Evolutionary conservation across 2,888 invertebrate genomes (phyloP), one percentile per base, ranked within the genome.

Genomic region (Noctuana brunneofusca): DNA sequence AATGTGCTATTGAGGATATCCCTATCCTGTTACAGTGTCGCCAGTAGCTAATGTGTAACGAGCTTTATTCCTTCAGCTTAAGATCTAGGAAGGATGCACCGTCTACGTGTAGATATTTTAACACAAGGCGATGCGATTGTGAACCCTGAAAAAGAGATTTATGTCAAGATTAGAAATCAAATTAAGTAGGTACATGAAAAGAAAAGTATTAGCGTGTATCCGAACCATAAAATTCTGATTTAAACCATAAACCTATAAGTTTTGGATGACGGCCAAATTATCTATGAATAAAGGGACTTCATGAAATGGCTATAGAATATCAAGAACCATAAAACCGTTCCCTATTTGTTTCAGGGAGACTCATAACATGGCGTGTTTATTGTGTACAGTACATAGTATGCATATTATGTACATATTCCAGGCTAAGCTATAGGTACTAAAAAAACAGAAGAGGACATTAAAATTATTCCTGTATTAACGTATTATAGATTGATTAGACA

Each of bases 311-410:
- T 35, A 12, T 18, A 14, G 35, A 57, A 32, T 35, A 49, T 46
- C 35, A 32, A 46, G 22, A 16, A 14, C 22, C 14, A 48, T 48
- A 12, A 46, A 46, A 35, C 22, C n/a, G n/a, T 22, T 20, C 48
- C 32, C 35, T n/a, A 20, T 30, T 20, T 48, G 43, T 32, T 54
- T 35, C 48, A 12, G 18, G 12, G 20, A 22, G 22, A 48, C 18
- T 43, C 27, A 27, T 27, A 18, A 48, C 46, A 46, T 20, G 35
- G 48, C 48, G 22, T 57, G 43, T 27, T 12, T 56, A 30, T 43
- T 9, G 12, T n/a, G 4, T 1, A 16, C 16, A 16, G n/a, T n/a
- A 48, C 46, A 46, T 20, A 35, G 48, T 35, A 14, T 57, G 43
- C 18, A 6, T 56, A 30, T 43, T 9, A 6, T n/a, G 4, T 1